Base-by-base conservation (phyloP, 2,888 invertebrate species). In the Epinotia nisella region DNA sequence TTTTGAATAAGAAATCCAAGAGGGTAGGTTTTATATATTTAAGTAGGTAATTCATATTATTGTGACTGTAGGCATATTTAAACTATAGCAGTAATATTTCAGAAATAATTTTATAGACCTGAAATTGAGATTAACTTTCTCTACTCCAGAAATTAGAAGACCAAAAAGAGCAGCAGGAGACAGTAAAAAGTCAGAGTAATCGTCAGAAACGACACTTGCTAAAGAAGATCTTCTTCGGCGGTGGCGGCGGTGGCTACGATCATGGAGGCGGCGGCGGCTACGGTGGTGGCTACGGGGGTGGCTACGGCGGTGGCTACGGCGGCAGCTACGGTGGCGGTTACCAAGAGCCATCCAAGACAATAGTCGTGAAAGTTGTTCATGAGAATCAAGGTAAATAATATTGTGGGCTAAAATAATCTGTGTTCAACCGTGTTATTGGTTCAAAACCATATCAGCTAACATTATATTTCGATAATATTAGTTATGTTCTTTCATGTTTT, bases 71-170 rank as follows among this genome's bases (percentile, higher is more conserved):
- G 15, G 15, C 4, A 15, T 13, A 13, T 41, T 35, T 35, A 7
- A 1, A 9, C 35, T 35, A 35, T 9, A 35, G 35, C 35, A 9
- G 9, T 35, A 9, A 9, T 9, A 35, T 35, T 35, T 29, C 5
- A 29, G 5, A 29, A 29, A 29, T 29, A 5, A 29, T 29, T 29
- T 24, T 29, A 5, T 1, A 35, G 7, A 35, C 35, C 9, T 35
- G 35, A 7, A 35, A 35, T 49, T 49, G 4, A 49, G n/a, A n/a
- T n/a, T 49, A 49, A 4, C 17, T 58, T 45, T 35, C 41, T 58
- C 4, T 41, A 13, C 3, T 35, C 10, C 83, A 93, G 93, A 92
- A 88, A 87, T 82, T 92, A 61, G 90, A 92, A 85, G 92, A 93
- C 39, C 92, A 92, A 81, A 79, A 77, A 59, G 75, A 80, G 45